These are phyloP conservation scores for Cephalophus harveyi DNA, from an alignment of 2,113 vertebrate genomes.

Conservation along the genomic window DNA sequence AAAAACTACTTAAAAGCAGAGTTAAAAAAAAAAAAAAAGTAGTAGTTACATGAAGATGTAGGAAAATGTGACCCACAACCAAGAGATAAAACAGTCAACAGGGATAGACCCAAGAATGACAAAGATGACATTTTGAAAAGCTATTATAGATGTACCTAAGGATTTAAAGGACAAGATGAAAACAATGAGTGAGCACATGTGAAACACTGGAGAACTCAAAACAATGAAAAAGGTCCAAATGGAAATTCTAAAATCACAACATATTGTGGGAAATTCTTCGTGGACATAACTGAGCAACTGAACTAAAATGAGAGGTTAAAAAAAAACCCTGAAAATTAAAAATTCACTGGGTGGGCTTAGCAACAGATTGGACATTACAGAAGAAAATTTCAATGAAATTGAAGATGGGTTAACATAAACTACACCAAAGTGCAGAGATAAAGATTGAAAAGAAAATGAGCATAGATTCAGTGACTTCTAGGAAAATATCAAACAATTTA, in stretches of 20 bases:
- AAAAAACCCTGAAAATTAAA: conserved; percentile 21
- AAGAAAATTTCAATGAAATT: neutral
- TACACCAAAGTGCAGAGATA: neutral
- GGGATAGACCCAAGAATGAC: neutral
- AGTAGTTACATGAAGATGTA: neutral
- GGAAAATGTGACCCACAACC: neutral
- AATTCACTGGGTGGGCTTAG: neutral
- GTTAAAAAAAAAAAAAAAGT: neutral
- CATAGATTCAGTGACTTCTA: neutral
- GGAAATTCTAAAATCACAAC: neutral
- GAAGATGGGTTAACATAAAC: neutral
- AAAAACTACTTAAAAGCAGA: neutral
- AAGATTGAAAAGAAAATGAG: neutral
- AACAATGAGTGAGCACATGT: neutral
- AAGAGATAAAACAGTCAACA: neutral
- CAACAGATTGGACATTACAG: neutral
- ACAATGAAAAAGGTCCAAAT: neutral
- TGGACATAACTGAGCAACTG: neutral
- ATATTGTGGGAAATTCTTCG: neutral
- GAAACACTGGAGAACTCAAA: neutral
- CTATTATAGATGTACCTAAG: neutral
- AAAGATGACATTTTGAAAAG: neutral
- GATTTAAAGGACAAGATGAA: conserved; percentile 12
- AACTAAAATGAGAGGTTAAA: neutral
- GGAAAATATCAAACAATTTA: neutral